Evolutionary conservation across 2,888 invertebrate genomes (phyloP).

Genomic region (Caenorhabditis parvicauda): DNA sequence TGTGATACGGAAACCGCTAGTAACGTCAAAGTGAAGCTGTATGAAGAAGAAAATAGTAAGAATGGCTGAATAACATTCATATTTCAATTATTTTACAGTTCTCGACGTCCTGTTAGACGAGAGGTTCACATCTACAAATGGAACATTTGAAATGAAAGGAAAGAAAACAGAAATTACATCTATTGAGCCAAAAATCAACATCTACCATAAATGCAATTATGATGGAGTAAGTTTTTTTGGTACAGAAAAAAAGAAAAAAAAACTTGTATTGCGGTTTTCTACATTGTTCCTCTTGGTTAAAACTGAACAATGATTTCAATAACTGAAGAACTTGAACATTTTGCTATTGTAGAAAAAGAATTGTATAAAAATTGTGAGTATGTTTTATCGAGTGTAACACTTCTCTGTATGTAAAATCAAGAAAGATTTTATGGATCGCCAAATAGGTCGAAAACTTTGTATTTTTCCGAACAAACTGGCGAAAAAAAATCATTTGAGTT

Average conservation of each 20-base stretch:
- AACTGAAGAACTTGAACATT: no score
- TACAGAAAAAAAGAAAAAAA: neutral
- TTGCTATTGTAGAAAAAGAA: no score
- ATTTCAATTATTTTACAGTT: conserved; percentile 17
- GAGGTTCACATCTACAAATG: conserved; percentile 42
- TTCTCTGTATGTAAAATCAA: no score
- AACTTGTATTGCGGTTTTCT: neutral
- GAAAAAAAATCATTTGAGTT: no score
- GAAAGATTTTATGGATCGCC: no score
- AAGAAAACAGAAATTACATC: conserved; percentile 36
- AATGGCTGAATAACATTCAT: neutral
- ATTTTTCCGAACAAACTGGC: no score
- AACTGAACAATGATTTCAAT: no score
- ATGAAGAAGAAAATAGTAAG: conserved; percentile 50
- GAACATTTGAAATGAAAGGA: conserved; percentile 47
- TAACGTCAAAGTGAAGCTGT: conserved; percentile 57
- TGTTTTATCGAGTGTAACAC: no score
- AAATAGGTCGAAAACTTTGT: no score
- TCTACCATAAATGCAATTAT: conserved; percentile 41
- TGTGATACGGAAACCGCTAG: conserved; percentile 52
- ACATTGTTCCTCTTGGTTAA: no score
- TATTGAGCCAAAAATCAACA: conserved; percentile 41
- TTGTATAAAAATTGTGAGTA: no score
- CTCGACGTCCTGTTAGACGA: conserved; percentile 55
- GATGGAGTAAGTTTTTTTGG: conserved; percentile 18